Percentiles rank a stretch among this genome's conserved stretches.
These are phyloP conservation scores for Campylomormyrus tamandua DNA, from an alignment of 2,113 vertebrate species.

Conservation along the genomic window DNA sequence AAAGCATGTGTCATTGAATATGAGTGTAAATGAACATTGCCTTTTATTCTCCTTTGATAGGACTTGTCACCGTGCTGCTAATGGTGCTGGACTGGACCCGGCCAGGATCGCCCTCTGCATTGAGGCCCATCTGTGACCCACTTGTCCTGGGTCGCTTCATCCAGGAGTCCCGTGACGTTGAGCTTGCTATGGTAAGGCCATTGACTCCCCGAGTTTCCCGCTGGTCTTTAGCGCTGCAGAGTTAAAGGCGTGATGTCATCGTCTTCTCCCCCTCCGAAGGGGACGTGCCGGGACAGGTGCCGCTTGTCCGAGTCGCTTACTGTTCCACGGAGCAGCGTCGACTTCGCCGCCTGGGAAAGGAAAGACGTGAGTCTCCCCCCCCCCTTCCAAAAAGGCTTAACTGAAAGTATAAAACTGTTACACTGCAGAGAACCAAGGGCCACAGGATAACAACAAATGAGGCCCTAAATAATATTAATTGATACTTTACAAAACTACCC, in stretches of 20 bases:
- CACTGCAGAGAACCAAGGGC: background rate
- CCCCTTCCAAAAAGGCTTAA: background rate
- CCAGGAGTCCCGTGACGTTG: constrained; percentile 49
- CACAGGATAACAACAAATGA: background rate
- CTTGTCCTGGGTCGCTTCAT: constrained; percentile 55
- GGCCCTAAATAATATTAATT: background rate
- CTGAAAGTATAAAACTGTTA: background rate
- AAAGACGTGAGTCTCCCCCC: constrained; percentile 21
- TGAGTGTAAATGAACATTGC: background rate
- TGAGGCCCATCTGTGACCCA: constrained; percentile 51
- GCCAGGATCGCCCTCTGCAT: constrained; percentile 23
- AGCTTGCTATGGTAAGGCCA: constrained; percentile 48
- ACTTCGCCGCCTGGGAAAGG: constrained; percentile 30
- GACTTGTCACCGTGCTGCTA: constrained; percentile 36
- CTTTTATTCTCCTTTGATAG: constrained; percentile 19
- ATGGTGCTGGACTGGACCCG: constrained; percentile 37
- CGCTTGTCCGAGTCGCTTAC: constrained; percentile 8
- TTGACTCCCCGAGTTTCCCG: background rate
- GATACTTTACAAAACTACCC: too few species aligned
- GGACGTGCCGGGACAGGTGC: constrained; percentile 23
- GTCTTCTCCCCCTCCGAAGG: background rate
- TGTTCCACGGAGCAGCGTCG: constrained; percentile 25
- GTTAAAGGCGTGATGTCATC: background rate
- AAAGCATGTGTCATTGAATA: background rate
- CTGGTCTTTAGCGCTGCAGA: background rate